Base-by-base conservation (phyloP, 2,888 invertebrate genomes). In the Acronicta alni region DNA sequence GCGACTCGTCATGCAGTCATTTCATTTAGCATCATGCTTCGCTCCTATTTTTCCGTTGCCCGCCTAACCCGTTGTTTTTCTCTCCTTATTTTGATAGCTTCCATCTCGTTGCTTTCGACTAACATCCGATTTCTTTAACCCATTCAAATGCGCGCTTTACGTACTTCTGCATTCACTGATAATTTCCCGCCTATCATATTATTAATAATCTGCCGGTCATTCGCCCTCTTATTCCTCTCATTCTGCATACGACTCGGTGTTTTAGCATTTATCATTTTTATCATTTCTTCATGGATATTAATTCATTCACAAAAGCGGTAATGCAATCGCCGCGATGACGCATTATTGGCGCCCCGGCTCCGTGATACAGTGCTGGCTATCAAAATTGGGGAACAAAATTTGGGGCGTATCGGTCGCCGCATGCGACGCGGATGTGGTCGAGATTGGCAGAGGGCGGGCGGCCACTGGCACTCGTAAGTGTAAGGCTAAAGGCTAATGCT, bases 221-320 rank as follows among this genome's bases (percentile, higher is more conserved):
- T 80, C 81, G 81, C 82, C 75, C 84, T 81, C 79, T 77, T 79
- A 77, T 64, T 65, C 81, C 81, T 78, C 83, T 81, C 88, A 84
- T 86, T 83, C 82, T 81, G 85, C 87, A 87, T 86, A 83, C 71
- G 79, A 79, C 74, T 86, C 87, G 85, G 85, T 87, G 86, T 86
- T 84, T 84, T 88, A 87, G 84, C 83, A 81, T 84, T 75, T 77
- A 80, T 83, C 88, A 90, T 89, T 88, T 80, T 84, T 89, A 89
- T 88, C 91, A 90, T 92, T 87, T 87, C 86, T 92, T 92, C 93
- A 92, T 92, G 87, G 86, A 86, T 93, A 93, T 91, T 93, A 93
- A 93, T 92, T 84, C 76, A 90, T 86, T 91, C 93, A 93, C 94
- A 94, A 94, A 94, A 94, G 94, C 94, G 93, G 91, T 93, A 93